phyloP scores from a whole-genome alignment of 1,140 invertebrate genomes.

The Macrobrachium rosenbergii region DNA sequence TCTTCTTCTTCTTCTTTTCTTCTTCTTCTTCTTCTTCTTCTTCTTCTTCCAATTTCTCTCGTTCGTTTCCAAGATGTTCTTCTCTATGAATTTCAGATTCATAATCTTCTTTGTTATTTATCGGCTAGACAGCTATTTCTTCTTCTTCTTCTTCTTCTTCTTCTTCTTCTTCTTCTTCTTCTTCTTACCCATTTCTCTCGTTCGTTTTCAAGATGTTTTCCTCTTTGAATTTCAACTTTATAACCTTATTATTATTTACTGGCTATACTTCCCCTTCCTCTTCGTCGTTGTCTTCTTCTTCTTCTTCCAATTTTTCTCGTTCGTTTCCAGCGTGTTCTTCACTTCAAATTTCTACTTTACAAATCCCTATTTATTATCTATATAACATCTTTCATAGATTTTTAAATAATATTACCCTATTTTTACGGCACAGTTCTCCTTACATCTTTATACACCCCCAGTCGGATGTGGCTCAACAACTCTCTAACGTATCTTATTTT shows the following conservation, averaged over 20 bases:
- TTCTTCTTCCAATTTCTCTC: neutral
- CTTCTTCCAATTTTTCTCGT: neutral
- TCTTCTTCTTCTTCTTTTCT: neutral
- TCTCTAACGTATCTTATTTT: too few relatives aligned
- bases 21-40: neutral
- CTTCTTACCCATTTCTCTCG: neutral
- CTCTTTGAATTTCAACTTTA: too few relatives aligned
- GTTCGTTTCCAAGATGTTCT: neutral
- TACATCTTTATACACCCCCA: too few relatives aligned
- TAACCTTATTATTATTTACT: neutral
- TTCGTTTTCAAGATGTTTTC: neutral
- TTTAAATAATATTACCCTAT: too few relatives aligned
- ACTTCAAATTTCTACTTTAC: too few relatives aligned
- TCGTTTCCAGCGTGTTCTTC: neutral
- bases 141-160: neutral
- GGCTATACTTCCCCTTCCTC: neutral
- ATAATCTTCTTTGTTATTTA: neutral
- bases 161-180: neutral
- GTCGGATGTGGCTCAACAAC: too few relatives aligned
- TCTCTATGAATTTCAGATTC: neutral
- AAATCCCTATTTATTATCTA: neutral
- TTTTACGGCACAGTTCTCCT: too few relatives aligned
- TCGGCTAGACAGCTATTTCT: too few relatives aligned
- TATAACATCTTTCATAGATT: too few relatives aligned
- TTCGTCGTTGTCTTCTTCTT: neutral